Conservation (phyloP, 2,888 invertebrate genomes). For the Torymus texanus region DNA sequence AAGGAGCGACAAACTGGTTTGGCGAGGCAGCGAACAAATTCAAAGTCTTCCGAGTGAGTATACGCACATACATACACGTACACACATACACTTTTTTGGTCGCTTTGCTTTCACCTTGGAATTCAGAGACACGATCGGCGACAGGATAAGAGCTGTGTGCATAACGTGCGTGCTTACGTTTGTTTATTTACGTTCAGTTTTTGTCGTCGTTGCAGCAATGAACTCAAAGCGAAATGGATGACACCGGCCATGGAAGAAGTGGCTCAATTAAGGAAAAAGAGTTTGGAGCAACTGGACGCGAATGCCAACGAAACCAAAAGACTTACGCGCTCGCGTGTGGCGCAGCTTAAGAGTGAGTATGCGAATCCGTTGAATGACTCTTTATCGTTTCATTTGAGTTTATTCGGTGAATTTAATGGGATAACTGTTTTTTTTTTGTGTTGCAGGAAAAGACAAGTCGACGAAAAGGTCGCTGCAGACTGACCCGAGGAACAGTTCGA, state of each 20-base stretch:
- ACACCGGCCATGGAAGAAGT: conserved; percentile 72
- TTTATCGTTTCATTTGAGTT: not conserved
- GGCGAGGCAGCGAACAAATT: conserved; percentile 62
- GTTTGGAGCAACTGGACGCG: conserved; percentile 40
- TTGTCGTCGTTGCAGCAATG: conserved; percentile 59
- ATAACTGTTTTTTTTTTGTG: not conserved
- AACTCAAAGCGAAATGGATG: conserved; percentile 70
- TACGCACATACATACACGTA: no score
- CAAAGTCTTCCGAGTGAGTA: conserved; percentile 68
- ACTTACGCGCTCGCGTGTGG: conserved; percentile 68
- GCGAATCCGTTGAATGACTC: no score
- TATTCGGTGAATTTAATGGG: not conserved
- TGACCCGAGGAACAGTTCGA: conserved; percentile 32
- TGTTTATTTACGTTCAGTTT: not conserved
- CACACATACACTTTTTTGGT: conserved; percentile 8
- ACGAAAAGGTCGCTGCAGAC: conserved; percentile 32
- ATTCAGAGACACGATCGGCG: not conserved
- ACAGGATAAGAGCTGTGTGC: not conserved
- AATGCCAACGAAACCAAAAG: conserved; percentile 58
- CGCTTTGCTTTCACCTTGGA: conserved; percentile 21
- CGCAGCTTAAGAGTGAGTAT: conserved; percentile 68
- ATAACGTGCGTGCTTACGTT: not conserved
- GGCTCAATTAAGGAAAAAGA: conserved; percentile 65
- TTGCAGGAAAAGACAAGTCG: conserved; percentile 35
- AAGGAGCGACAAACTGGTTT: conserved; percentile 76